Conservation (phyloP, 1,140 invertebrate genomes). For the Bemisia tabaci region DNA sequence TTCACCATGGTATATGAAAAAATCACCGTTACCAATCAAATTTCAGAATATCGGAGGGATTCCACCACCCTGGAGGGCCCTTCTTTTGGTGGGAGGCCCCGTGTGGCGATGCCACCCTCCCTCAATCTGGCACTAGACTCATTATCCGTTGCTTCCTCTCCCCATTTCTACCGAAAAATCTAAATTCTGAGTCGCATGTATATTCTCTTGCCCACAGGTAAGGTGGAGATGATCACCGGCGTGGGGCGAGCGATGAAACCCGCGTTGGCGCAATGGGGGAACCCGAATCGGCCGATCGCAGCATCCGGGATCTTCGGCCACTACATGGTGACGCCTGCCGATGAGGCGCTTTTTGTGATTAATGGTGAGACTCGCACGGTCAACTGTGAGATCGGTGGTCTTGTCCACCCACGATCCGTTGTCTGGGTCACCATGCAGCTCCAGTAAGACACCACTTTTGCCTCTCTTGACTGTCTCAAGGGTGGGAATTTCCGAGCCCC, state of each 20-base stretch:
- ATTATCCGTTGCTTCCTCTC: no score
- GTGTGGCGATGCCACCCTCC: no score
- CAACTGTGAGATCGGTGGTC: conserved; percentile 60
- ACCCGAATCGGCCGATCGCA: conserved; percentile 50
- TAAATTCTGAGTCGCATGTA: no score
- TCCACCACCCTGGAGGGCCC: no score
- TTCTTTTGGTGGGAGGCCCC: no score
- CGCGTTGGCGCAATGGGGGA: conserved; percentile 46
- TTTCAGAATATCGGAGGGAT: no score
- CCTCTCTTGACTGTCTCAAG: neutral
- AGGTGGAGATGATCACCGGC: conserved; percentile 66
- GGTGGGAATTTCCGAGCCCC: neutral
- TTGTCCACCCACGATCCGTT: conserved; percentile 46
- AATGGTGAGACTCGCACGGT: conserved; percentile 58
- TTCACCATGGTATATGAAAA: no score
- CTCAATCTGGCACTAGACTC: no score
- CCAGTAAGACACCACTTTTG: conserved; percentile 16
- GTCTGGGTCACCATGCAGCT: conserved; percentile 45
- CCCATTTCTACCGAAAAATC: no score
- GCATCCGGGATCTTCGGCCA: conserved; percentile 55
- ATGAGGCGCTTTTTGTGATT: conserved; percentile 55
- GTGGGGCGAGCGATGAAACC: conserved; percentile 47
- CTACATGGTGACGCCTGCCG: conserved; percentile 59
- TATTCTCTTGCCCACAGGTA: no score
- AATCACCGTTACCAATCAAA: no score